Evolutionary conservation across 2,888 invertebrate species (phyloP), one percentile per base, ranked within the genome.

Genomic region (Papilio gigon): DNA sequence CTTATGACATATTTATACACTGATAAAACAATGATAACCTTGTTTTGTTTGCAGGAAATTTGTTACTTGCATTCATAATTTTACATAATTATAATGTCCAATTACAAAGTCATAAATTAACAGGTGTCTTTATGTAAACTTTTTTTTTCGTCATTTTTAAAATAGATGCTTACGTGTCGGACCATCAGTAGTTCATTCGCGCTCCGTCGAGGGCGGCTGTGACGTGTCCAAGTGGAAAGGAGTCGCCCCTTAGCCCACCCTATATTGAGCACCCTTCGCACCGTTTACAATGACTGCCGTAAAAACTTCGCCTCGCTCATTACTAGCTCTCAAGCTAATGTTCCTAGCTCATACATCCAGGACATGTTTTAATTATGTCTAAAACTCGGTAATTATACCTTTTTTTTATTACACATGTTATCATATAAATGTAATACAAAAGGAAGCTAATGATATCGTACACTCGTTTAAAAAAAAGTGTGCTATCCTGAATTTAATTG

Each of bases 201-300:
- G 74, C 78, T 77, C 71, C 72, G 76, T 80, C 73, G 74, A 84
- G 84, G 78, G 81, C 77, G 77, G 72, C 72, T 76, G 82, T 85
- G 80, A 79, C 90, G 88, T 90, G 90, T 81, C 83, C 82, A 88
- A 90, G 90, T 88, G 84, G 83, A 73, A 78, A 82, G 79, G 79
- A 77, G 75, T 73, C 67, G 75, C 73, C 74, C 74, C 75, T 74
- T 76, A 70, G 76, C 76, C 75, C 78, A 80, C 83, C 85, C 86
- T 84, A 76, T 74, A 79, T 82, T 77, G 78, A 84, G 80, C 73
- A 80, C 84, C 80, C 87, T 85, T 75, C 74, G 77, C 78, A 80
- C 77, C 62, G 35, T 44, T 68, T 68, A 64, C 59, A 50, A 64
- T 40, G 59, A 35, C 37, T 66, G 37, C 56, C 53, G 40, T 30